Evolutionary conservation across 2,113 vertebrate species (phyloP).

Genomic region (Podiceps cristatus): DNA sequence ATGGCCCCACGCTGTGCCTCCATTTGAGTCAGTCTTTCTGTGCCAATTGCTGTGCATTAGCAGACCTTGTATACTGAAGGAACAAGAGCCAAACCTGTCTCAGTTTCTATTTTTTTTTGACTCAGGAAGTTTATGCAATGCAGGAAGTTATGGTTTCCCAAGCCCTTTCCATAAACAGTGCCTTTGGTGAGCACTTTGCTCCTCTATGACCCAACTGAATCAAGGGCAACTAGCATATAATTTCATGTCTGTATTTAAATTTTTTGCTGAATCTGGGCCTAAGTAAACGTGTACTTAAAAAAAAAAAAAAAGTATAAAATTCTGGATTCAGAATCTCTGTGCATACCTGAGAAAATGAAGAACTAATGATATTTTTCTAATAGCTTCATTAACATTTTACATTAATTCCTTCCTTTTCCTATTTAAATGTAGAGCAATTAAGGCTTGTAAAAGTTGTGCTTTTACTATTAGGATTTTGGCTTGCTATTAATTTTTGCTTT

Average conservation of each 20-base stretch:
- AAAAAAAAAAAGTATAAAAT: neutral
- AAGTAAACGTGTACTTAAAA: neutral
- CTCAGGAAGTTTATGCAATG: constrained; percentile 39
- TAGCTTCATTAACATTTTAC: neutral
- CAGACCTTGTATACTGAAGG: neutral
- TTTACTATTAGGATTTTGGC: neutral
- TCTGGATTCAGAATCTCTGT: neutral
- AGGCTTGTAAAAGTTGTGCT: neutral
- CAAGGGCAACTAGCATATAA: neutral
- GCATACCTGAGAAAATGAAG: neutral
- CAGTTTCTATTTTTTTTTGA: constrained; percentile 7
- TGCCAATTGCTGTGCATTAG: neutral
- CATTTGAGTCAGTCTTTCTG: neutral
- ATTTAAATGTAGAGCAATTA: neutral
- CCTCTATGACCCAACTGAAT: neutral
- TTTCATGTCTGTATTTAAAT: neutral
- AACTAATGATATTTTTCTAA: neutral
- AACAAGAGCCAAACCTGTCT: constrained; percentile 20
- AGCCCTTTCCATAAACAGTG: constrained; percentile 39
- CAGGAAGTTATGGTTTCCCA: constrained; percentile 41
- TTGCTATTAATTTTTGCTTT: neutral
- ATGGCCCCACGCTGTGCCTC: neutral
- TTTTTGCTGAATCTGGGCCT: neutral
- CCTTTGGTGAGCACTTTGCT: constrained; percentile 3
- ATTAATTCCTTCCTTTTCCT: neutral